A percentile compares a stretch with the other conserved stretches of the same genome.
Evolutionary conservation across 2,797 vertebrate genomes (phyloP).

Genomic region (Gymnoscopelus microlampas): DNA sequence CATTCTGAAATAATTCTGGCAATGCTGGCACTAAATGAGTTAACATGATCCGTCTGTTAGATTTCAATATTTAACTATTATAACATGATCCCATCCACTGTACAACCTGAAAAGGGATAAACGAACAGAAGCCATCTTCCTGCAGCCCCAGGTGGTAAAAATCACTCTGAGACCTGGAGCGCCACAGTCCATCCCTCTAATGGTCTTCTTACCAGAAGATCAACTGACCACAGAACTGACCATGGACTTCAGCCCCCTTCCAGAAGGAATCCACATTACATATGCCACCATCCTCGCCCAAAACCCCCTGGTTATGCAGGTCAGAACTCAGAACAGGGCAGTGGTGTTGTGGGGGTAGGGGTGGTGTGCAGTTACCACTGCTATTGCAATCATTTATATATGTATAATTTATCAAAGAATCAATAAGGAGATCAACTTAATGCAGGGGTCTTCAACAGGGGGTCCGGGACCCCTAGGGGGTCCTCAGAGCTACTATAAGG

Average conservation of each 20-base stretch:
- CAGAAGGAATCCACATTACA: conserved; percentile 56
- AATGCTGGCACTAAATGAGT: too few species aligned
- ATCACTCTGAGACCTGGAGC: conserved; percentile 56
- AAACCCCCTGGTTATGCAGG: conserved; percentile 36
- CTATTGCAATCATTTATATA: too few species aligned
- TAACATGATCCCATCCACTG: neutral
- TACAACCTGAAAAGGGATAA: conserved; percentile 23
- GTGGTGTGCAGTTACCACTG: too few species aligned
- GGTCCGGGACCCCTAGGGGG: too few species aligned
- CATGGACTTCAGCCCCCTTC: conserved; percentile 39
- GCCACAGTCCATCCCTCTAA: conserved; percentile 49
- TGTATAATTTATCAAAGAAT: neutral
- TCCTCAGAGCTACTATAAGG: too few species aligned
- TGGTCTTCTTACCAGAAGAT: conserved; percentile 30
- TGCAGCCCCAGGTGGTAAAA: conserved; percentile 55
- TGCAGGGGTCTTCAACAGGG: too few species aligned
- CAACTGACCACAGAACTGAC: conserved; percentile 27
- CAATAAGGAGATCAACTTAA: neutral
- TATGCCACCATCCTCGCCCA: conserved; percentile 18
- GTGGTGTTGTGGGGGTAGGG: too few species aligned
- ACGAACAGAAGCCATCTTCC: conserved; percentile 3
- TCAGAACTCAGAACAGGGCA: conserved; percentile 4
- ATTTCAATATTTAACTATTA: too few species aligned
- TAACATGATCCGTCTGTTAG: neutral
- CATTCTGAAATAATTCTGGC: too few species aligned